A percentile compares a stretch with the other conserved stretches of the same genome.
phyloP scores from a whole-genome alignment of 2,797 vertebrate genomes.

The Florisuga fusca region DNA sequence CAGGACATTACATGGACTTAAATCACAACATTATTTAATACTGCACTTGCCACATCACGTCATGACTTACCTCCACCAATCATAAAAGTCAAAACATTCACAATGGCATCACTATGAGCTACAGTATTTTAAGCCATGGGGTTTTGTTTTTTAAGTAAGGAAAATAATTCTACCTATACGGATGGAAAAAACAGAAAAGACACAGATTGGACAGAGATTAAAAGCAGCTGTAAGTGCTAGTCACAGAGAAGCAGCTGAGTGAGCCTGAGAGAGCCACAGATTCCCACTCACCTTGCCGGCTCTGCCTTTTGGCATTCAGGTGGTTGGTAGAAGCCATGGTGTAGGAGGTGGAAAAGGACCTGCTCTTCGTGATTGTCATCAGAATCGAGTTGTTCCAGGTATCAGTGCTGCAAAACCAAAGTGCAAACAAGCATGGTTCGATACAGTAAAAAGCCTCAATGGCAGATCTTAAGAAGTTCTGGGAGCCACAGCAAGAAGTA shows the following conservation, averaged over 20 bases:
- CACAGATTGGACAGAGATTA: not conserved
- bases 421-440: not conserved
- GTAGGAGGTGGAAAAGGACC: slow-evolving; percentile 89
- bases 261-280: not conserved
- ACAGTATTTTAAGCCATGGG: not conserved
- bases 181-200: not conserved
- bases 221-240: not conserved
- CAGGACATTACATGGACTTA: not conserved
- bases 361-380: slow-evolving; percentile 90
- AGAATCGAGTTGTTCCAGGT: slow-evolving; percentile 82
- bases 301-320: slow-evolving; percentile 83
- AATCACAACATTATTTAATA: not conserved
- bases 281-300: slow-evolving; percentile 75
- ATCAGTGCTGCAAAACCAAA: slow-evolving; percentile 75
- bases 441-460: not conserved
- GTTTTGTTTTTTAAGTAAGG: not conserved
- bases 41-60: not conserved
- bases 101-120: not conserved
- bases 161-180: not conserved
- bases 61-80: not conserved
- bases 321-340: slow-evolving; percentile 85
- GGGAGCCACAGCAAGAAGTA: not conserved
- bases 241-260: rapidly evolving
- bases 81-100: not conserved
- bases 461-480: not conserved